Evolutionary conservation across 1,140 invertebrate species (phyloP).

Genomic region (Drosophila pseudoananassae): DNA sequence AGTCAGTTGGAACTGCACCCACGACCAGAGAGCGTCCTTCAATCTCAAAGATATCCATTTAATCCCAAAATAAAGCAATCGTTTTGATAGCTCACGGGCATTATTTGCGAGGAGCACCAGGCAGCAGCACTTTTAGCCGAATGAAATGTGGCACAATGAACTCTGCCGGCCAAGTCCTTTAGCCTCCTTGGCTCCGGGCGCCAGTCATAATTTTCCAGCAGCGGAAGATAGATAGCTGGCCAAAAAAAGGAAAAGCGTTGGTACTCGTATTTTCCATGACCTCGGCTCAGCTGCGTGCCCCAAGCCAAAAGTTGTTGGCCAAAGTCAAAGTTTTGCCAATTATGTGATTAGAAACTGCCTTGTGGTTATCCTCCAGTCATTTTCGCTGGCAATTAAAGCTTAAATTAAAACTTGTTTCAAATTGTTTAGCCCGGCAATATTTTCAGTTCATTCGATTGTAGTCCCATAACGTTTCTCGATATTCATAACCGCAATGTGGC

Average conservation of each 20-base stretch:
- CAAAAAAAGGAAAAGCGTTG: conserved; percentile 18
- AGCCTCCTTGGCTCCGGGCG: conserved; percentile 40
- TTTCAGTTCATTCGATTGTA: conserved; percentile 32
- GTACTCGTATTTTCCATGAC: conserved; percentile 21
- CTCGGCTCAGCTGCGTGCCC: conserved; percentile 13
- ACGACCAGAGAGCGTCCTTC: neutral
- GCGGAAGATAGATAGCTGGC: conserved; percentile 33
- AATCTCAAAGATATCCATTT: neutral
- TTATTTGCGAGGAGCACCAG: conserved; percentile 37
- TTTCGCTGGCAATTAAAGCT: conserved; percentile 20
- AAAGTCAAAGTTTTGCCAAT: conserved; percentile 37
- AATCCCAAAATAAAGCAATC: conserved; percentile 61
- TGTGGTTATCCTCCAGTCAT: neutral
- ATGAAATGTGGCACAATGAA: conserved; percentile 79
- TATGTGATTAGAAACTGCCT: conserved; percentile 37
- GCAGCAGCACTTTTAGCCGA: conserved; percentile 67
- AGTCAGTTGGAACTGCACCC: conserved; percentile 41
- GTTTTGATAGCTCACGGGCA: conserved; percentile 62
- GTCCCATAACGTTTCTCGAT: conserved; percentile 12
- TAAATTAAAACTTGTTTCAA: conserved; percentile 22
- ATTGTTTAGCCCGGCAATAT: conserved; percentile 7
- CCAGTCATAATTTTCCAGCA: conserved; percentile 26
- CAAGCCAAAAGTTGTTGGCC: conserved; percentile 15
- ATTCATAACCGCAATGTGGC: conserved; percentile 33
- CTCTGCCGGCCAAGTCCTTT: conserved; percentile 39